phyloP scores from a whole-genome alignment of 2,797 vertebrate species.

The Aldrovandia affinis region DNA sequence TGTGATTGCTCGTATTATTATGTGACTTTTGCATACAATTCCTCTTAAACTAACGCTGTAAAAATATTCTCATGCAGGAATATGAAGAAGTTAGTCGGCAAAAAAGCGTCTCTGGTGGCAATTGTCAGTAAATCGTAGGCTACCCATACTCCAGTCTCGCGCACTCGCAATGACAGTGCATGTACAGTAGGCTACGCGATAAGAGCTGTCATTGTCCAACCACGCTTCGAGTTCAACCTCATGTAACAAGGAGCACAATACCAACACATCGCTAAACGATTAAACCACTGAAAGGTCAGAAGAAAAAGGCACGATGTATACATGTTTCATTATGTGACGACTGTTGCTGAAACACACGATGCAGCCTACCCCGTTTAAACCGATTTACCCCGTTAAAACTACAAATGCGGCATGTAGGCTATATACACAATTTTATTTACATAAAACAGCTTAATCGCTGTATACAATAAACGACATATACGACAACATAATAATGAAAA shows the following conservation, averaged over 20 bases:
- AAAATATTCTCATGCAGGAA: no score
- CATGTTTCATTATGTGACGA: no score
- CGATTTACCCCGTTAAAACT: neutral
- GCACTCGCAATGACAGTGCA: slow-evolving; percentile 2
- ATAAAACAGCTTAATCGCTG: neutral
- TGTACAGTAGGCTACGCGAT: neutral
- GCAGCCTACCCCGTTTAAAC: neutral
- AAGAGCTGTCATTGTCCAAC: slow-evolving; percentile 4
- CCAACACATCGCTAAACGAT: neutral
- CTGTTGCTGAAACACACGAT: neutral
- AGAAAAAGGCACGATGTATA: no score
- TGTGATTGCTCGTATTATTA: no score
- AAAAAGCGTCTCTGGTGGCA: no score
- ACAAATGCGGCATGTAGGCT: neutral
- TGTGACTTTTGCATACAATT: no score
- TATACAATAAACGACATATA: neutral
- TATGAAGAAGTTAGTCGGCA: no score
- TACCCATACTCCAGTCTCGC: neutral
- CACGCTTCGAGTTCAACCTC: neutral
- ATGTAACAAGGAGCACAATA: neutral
- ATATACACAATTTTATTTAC: neutral
- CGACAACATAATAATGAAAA: neutral
- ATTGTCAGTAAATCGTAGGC: neutral
- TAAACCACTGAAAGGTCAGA: neutral
- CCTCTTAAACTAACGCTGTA: no score